A percentile compares a stretch with the other conserved stretches of the same genome.
Conservation (phyloP, 1,140 invertebrate species). For the Pinna nobilis region DNA sequence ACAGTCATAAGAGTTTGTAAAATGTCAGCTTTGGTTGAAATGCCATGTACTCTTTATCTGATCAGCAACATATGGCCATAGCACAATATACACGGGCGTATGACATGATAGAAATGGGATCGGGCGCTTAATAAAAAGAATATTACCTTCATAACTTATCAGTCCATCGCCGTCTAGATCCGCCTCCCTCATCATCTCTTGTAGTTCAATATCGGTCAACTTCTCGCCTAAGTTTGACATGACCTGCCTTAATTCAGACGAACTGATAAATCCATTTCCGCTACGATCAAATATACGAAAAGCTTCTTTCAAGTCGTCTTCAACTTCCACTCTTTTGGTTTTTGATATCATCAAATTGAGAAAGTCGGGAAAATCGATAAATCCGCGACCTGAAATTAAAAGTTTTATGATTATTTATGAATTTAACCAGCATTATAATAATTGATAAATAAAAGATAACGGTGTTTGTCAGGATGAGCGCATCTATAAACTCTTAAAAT, state of each 20-base stretch:
- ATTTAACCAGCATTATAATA: too few species aligned
- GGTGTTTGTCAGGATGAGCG: too few species aligned
- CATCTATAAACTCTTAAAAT: too few species aligned
- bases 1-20: too few species aligned
- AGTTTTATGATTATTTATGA: too few species aligned
- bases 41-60: too few species aligned
- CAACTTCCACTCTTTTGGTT: not conserved
- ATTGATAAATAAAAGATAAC: too few species aligned
- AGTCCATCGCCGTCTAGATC: slow-evolving; percentile 87
- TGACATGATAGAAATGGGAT: too few species aligned
- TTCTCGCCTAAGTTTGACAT: slow-evolving; percentile 2
- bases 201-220: slow-evolving; percentile 58
- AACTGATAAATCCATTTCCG: slow-evolving; percentile 86
- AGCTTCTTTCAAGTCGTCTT: slow-evolving; percentile 92
- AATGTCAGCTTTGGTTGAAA: too few species aligned
- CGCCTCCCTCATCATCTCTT: slow-evolving; percentile 94
- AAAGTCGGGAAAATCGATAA: slow-evolving; percentile 50
- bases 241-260: slow-evolving; percentile 45
- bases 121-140: too few species aligned
- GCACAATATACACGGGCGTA: too few species aligned
- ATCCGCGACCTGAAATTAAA: slow-evolving; percentile 49
- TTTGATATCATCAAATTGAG: slow-evolving; percentile 35
- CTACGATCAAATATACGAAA: slow-evolving; percentile 99
- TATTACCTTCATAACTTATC: slow-evolving; percentile 58
- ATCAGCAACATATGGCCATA: too few species aligned